Base-by-base conservation (phyloP, 2,888 invertebrate genomes). In the Cheilosia vernalis region DNA sequence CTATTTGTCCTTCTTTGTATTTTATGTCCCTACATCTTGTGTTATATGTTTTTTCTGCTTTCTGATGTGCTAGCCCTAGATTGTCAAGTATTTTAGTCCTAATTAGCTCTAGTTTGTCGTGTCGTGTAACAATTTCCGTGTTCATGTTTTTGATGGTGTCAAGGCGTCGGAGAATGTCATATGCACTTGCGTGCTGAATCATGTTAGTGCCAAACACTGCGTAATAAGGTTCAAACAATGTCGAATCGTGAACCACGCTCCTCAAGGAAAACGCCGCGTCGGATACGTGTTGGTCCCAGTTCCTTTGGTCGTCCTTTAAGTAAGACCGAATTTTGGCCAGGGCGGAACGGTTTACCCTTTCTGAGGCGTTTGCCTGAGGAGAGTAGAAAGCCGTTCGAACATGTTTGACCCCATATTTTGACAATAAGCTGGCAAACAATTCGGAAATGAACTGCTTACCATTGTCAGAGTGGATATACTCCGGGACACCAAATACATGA, bases 341-440 rank as follows among this genome's bases (percentile, higher is more conserved):
- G 33, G 13, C 33, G 1, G 33, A 37, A 37, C 42, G 15, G n/a
- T 42, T 42, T 13, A 37, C 42, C n/a, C 42, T 42, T n/a, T 80
- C 76, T 0, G 80, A 85, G 0, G 70, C 78, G 33, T 87, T 82
- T 1, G 82, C 72, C 17, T 84, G 79, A 0, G 83, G 77, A 9
- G 66, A 64, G 17, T 80, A 83, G 7, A 78, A 60, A 0, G 74
- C 86, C 4, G 77, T 80, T n/a, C 70, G 74, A 4, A 81, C 17
- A 21, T 82, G 84, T n/a, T 49, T 63, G 2, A 81, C 49, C 1
- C 82, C 84, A 56, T 74, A 87, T 58, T 64, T 76, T 1, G 3
- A 2, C 9, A 78, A 37, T 19, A 82, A 73, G 51, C 51, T 51
- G 51, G 51, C 13, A 24, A 51, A 51, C 24, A 21, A 24, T 27